Evolutionary conservation across 23 tunicate species (phyloP), one percentile per base, ranked within the genome.

Genomic region (Clavelina lepadiformis): DNA sequence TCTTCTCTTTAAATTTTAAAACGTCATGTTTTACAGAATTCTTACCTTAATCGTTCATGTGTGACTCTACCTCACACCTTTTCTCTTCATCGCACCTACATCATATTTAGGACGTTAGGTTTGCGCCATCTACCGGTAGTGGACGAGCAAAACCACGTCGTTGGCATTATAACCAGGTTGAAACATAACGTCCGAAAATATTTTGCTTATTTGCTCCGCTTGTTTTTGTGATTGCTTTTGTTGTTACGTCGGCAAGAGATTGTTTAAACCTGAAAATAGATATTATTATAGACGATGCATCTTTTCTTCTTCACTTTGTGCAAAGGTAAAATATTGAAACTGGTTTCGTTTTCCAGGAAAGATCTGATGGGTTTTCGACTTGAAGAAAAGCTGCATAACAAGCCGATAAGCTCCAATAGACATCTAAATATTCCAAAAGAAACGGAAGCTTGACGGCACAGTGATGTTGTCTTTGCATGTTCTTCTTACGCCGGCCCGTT

Each of bases 301-400:
- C n/a, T n/a, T n/a, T n/a, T n/a, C n/a, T n/a, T n/a, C n/a, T n/a
- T n/a, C n/a, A n/a, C n/a, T n/a, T n/a, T n/a, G n/a, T n/a, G n/a
- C n/a, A n/a, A 18, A 19, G 24, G n/a, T 29, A 24, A 34, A 22
- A 33, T 36, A 33, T 3, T 22, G 20, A 3, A 31, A 3, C 2
- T 28, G 3, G 27, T 59, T 45, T 74, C 47, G 55, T 49, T 5
- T 85, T 32, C 13, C 63, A 86, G 95, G 25, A 92, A 92, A 72
- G 98, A 92, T 46, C 56, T 92, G 36, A 92, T 92, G 98, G 98
- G 98, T 8, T 92, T 60, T 41, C 51, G 61, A 31, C 59, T 92
- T 66, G 98, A 92, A 78, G 98, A 92, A 83, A 77, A 73, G 47
- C 73, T 92, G n/a, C n/a, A n/a, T n/a, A n/a, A n/a, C n/a, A n/a